A percentile compares a stretch with the other conserved stretches of the same genome.
phyloP scores from a whole-genome alignment of 2,113 vertebrate genomes.

The Heterotilapia buettikoferi region DNA sequence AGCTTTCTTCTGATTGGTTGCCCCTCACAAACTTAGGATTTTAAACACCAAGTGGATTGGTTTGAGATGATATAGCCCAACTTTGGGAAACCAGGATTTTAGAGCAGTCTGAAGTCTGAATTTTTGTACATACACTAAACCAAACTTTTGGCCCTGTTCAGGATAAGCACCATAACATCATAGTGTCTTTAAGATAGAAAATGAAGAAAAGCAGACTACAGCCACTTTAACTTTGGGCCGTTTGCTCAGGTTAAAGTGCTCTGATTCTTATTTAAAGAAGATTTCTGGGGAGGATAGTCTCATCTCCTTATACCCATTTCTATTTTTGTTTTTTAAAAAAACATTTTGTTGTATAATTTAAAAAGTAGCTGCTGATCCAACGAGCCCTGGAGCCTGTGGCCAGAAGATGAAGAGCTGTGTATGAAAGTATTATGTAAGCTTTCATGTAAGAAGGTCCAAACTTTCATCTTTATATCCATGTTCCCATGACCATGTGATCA shows the following conservation, averaged over 20 bases:
- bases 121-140: neutral
- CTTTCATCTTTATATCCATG: neutral
- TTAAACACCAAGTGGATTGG: neutral
- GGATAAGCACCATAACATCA: neutral
- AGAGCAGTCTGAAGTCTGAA: neutral
- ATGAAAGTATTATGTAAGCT: neutral
- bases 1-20: neutral
- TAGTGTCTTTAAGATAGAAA: neutral
- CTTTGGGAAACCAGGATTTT: neutral
- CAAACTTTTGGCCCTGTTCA: rapidly evolving
- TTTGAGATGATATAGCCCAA: neutral
- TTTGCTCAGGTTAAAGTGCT: neutral
- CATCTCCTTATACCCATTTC: neutral
- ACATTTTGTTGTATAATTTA: neutral
- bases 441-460: neutral
- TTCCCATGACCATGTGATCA: neutral
- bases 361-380: neutral
- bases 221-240: neutral
- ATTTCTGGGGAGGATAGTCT: rapidly evolving
- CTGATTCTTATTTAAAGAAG: neutral
- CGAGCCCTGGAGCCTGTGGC: rapidly evolving
- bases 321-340: neutral
- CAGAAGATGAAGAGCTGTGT: neutral
- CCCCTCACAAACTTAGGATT: neutral
- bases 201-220: rapidly evolving